Base-by-base conservation (phyloP, 2,797 vertebrate species). In the Emys orbicularis region DNA sequence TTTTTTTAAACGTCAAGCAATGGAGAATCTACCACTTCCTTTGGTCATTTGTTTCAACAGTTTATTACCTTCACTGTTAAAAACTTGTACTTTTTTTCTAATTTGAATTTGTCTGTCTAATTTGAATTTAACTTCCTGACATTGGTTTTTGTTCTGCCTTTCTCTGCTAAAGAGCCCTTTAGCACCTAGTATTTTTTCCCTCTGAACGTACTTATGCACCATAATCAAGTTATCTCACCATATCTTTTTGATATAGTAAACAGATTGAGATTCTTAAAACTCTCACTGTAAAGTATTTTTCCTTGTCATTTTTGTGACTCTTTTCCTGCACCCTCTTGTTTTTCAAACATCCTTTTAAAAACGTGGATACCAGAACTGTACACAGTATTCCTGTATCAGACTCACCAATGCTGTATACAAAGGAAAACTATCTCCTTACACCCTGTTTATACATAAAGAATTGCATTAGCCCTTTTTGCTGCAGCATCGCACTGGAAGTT, bases 391-490 rank as follows among this genome's bases (percentile, higher is more conserved):
- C 76, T 72, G 90, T 44, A 74, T 76, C 79, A 95, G 76, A 19
- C 90, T 92, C 79, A 79, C n/a, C 82, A 94, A 94, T 68, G 83
- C 59, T 89, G 84, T 74, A 87, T 91, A 85, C 88, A 90, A n/a
- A 68, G 18, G n/a, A 37, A 68, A 37, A 41, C 53, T 44, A 84
- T 52, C 57, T 59, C 47, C 21, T n/a, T 10, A 84, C 56, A 77
- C 56, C 3, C 6, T 50, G 15, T 37, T 79, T 44, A 84, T 5
- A 12, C 19, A 91, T 61, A 12, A 72, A 86, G 89, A 88, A 57
- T 3, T 1, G 77, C 37, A 80, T 57, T 50, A 90, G 56, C 21
- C 80, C n/a, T 87, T 94, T n/a, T 37, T 68, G n/a, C 31, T 21
- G 16, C 47, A 77, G 50, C 31, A 93, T 57, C 53, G 31, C 21